A percentile compares a stretch with the other conserved stretches of the same genome.
Evolutionary conservation across 2,797 vertebrate genomes (phyloP).

Genomic region (Miichthys miiuy): DNA sequence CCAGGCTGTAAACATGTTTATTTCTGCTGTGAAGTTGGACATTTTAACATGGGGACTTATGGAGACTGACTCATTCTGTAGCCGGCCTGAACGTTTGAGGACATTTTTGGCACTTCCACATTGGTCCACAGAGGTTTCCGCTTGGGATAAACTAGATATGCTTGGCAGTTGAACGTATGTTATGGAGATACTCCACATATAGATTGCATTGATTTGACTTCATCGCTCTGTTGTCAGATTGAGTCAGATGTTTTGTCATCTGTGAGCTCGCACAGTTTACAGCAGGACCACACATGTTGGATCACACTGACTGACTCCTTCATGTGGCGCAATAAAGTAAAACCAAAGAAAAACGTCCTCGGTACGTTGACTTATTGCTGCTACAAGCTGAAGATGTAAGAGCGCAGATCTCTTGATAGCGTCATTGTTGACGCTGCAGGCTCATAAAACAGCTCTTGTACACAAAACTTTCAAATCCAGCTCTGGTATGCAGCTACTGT

Average conservation of each 20-base stretch:
- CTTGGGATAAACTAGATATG: background rate
- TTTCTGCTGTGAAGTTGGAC: too few relatives aligned
- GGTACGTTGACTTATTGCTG: background rate
- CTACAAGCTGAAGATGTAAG: background rate
- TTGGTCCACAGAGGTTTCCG: too few relatives aligned
- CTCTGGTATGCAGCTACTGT: background rate
- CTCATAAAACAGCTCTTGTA: background rate
- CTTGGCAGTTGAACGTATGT: background rate
- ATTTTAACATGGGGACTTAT: too few relatives aligned
- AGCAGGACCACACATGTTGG: constrained; percentile 46
- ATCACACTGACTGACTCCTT: constrained; percentile 37
- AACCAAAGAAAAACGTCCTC: constrained; percentile 11
- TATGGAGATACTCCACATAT: constrained; percentile 8
- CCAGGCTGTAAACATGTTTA: too few relatives aligned
- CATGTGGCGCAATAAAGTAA: constrained; percentile 45
- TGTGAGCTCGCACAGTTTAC: constrained; percentile 10
- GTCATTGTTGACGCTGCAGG: background rate
- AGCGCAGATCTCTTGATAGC: background rate
- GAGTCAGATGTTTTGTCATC: constrained; percentile 16
- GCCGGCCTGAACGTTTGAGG: too few relatives aligned
- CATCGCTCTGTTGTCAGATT: constrained; percentile 7
- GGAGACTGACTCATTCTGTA: too few relatives aligned
- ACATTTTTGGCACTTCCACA: too few relatives aligned
- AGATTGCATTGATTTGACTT: constrained; percentile 41
- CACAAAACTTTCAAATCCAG: background rate